Conservation (phyloP, 1,140 invertebrate species). For the Papilio aristodemus region DNA sequence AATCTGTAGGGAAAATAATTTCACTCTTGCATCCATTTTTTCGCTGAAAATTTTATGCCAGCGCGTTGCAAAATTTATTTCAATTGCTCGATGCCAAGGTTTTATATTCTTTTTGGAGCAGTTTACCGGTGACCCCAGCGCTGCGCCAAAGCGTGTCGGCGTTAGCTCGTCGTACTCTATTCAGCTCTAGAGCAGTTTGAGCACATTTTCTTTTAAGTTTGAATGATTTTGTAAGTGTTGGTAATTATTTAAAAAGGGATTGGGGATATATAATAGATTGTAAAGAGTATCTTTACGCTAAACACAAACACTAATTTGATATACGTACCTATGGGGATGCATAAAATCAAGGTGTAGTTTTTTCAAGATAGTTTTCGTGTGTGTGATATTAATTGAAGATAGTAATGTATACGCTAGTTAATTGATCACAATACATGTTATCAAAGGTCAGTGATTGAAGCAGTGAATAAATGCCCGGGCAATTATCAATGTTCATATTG, state of each 20-base stretch:
- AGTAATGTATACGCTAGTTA: too few relatives aligned
- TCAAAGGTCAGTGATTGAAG: too few relatives aligned
- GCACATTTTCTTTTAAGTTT: not conserved
- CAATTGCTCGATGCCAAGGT: not conserved
- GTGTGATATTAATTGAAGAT: too few relatives aligned
- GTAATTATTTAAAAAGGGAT: not conserved
- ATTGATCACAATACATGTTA: too few relatives aligned
- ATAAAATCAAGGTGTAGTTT: too few relatives aligned
- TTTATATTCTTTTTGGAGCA: not conserved
- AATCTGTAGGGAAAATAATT: not conserved
- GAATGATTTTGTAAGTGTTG: not conserved
- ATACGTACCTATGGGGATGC: too few relatives aligned
- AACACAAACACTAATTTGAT: too few relatives aligned
- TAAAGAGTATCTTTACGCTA: too few relatives aligned
- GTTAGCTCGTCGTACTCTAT: not conserved
- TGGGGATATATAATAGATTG: not conserved
- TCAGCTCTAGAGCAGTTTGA: not conserved
- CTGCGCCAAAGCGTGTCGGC: not conserved
- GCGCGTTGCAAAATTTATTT: constrained; percentile 1
- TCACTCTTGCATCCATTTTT: not conserved
- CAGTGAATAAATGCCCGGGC: too few relatives aligned
- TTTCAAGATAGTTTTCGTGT: too few relatives aligned
- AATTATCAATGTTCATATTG: too few relatives aligned
- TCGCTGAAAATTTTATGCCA: not conserved
- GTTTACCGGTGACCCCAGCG: not conserved